Percentiles rank a stretch among this genome's conserved stretches.
Conservation (phyloP, 2,113 vertebrate species). For the Saccopteryx bilineata region DNA sequence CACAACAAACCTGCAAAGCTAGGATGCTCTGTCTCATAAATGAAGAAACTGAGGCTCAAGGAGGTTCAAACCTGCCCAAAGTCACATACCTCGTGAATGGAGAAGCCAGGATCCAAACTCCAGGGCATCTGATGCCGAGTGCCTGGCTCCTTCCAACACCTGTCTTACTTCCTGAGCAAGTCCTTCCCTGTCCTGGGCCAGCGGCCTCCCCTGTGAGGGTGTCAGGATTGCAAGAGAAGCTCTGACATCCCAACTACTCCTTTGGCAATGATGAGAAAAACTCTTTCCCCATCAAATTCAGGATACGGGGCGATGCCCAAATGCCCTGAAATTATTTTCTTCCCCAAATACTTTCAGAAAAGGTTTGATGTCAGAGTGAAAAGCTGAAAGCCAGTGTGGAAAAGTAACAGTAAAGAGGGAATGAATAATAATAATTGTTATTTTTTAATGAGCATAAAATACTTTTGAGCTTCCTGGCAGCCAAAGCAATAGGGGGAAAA, state of each 20-base stretch:
- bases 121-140: neutral
- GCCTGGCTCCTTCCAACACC: neutral
- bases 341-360: neutral
- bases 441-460: neutral
- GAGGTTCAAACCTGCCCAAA: neutral
- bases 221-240: neutral
- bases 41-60: neutral
- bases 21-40: neutral
- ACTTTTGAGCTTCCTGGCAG: constrained; percentile 45
- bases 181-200: neutral
- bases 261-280: neutral
- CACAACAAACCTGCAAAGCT: neutral
- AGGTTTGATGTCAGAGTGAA: neutral
- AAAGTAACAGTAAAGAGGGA: neutral
- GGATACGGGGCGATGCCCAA: neutral
- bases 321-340: neutral
- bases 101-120: neutral
- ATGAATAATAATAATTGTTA: neutral
- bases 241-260: neutral
- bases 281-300: neutral
- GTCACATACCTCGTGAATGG: neutral
- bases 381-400: neutral
- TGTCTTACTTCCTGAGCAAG: neutral
- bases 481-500: constrained; percentile 8
- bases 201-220: rapidly evolving